Evolutionary conservation across 2,113 vertebrate species (phyloP), one percentile per base, ranked within the genome.

Genomic region (Aptenodytes patagonicus): DNA sequence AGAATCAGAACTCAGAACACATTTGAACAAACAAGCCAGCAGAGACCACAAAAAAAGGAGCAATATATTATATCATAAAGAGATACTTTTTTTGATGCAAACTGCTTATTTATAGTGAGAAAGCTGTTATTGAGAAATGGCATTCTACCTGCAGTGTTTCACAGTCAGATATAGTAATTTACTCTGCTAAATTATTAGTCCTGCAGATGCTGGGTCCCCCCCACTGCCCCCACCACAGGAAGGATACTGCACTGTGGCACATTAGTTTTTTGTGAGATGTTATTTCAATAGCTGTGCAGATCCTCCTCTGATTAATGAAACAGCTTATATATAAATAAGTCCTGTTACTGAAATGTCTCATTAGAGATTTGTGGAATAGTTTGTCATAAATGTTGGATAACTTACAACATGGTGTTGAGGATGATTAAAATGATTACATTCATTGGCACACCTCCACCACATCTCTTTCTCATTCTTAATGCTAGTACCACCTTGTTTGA

Each of bases 291-390:
- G 89, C 61, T 87, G 72, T 76, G 61, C 58, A 96, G 66, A 84
- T 93, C 65, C 58, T 95, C 84, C 49, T 96, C 91, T 97, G 96
- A 97, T 96, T 96, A 97, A 97, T 96, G 96, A 96, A 97, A 96
- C 29, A 94, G 26, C 52, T 38, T 89, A 31, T 76, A 87, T 91
- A 95, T 96, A 93, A 89, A 89, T 84, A 96, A 91, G 57, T 81
- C 22, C 18, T 91, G 79, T 97, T 96, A 91, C 38, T 14, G 79
- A 96, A 97, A 93, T 92, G 34, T 91, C 95, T 97, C 34, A 69
- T 54, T 84, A 65, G 90, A 96, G 90, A 95, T 93, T 95, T 97
- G 68, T 94, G 79, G 89, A 96, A 96, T 72, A 87, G 24, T 93
- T 87, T 93, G 60, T 91, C 88, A 75, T 94, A 97, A 97, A 97